Base-by-base conservation (phyloP, 2,113 vertebrate genomes). In the Scomber japonicus region DNA sequence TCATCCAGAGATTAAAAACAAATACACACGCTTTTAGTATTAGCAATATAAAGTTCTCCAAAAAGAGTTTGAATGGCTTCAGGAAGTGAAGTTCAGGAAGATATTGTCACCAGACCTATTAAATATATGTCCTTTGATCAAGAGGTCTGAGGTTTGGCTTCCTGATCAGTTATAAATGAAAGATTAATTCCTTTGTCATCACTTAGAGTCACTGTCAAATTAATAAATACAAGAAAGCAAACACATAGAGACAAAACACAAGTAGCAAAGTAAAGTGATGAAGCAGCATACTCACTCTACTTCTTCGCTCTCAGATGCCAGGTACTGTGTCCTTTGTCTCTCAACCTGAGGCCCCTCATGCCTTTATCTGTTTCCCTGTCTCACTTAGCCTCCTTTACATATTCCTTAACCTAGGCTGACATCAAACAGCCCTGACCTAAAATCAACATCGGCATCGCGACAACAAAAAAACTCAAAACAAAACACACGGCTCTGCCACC, bases 201-300 rank as follows among this genome's bases (percentile, higher is more conserved):
- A 46, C 30, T 67, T 21, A 19, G 49, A 76, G 9, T 44, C 6
- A 4, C 12, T 71, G 49, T 76, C 0, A 0, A 35, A 48, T 44
- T 7, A 15, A 46, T 14, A 44, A 66, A 75, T 49, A 68, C 4
- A 55, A 48, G 19, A 60, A 16, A 10, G 11, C 21, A 48, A 64
- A 11, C 15, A 44, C 24, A 56, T 0, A n/a, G 6, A 61, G 13
- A 44, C 31, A 15, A 13, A 17, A 59, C 67, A 75, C 40, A 60
- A 81, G 57, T 66, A 79, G n/a, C 17, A 77, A 76, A 69, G n/a
- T n/a, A 63, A 77, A 56, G 53, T 35, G 72, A 50, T 56, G 48
- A 87, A 81, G 75, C 44, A 56, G 51, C 71, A 55, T 88, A 93
- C 92, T 94, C 81, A 93, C 93, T 85, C 45, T 71, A 35, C 54